Percentiles rank a stretch among this genome's conserved stretches.
phyloP scores from a whole-genome alignment of 2,113 vertebrate species.

The Scatophagus argus region DNA sequence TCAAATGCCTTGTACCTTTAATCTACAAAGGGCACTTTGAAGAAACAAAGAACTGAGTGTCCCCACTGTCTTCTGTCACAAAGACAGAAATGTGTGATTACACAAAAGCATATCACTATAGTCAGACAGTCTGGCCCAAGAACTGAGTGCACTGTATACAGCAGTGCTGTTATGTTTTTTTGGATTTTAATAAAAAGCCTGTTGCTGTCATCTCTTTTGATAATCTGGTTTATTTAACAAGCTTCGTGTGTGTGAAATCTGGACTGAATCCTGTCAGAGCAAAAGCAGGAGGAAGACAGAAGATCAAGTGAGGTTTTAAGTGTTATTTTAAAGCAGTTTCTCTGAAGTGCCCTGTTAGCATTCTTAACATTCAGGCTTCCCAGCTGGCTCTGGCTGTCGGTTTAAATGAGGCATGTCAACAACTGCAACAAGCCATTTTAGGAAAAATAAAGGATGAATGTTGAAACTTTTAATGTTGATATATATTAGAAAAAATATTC shows the following conservation, averaged over 20 bases:
- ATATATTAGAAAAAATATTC: slow-evolving; percentile 32
- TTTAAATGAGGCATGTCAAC: slow-evolving; percentile 32
- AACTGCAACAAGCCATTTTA: slow-evolving; percentile 45
- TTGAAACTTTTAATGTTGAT: slow-evolving; percentile 7
- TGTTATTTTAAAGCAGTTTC: slow-evolving; percentile 15
- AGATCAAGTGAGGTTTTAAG: neutral
- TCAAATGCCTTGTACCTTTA: neutral
- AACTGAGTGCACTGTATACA: neutral
- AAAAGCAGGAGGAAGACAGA: too few species aligned
- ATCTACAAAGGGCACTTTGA: neutral
- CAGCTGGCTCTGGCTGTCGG: slow-evolving; percentile 1
- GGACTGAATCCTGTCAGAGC: neutral
- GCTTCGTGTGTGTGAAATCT: neutral
- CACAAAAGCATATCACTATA: neutral
- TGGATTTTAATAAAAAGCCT: neutral
- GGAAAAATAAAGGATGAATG: neutral
- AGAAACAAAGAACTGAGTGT: neutral
- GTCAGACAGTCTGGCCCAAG: neutral
- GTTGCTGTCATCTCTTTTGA: neutral
- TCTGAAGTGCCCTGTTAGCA: neutral
- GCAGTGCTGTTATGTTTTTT: neutral
- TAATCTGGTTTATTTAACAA: neutral
- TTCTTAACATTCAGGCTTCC: slow-evolving; percentile 22
- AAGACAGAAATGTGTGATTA: too few species aligned
- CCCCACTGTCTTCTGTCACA: too few species aligned